Base-by-base conservation (phyloP, 53 echinoderm and acorn worm species). In the Astropecten irregularis region DNA sequence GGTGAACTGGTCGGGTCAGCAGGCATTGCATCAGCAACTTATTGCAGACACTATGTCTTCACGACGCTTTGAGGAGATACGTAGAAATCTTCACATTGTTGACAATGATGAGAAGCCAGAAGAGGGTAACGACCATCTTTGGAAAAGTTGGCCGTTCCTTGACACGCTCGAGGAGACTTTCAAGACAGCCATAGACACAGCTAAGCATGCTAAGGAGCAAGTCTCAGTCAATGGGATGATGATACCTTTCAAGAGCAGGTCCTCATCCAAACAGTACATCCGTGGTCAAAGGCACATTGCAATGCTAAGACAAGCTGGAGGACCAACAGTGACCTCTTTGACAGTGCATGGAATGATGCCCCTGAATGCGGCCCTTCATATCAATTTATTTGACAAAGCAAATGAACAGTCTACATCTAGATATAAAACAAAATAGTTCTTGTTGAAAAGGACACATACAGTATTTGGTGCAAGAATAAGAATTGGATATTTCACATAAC, bases 141-240 rank as follows among this genome's bases (percentile, higher is more conserved):
- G 49, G 62, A 49, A 82, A 22, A 65, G 65, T 18, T 49, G 64
- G 66, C 82, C 82, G 29, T 49, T 82, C 34, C 62, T 65, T 20
- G 82, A 66, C 64, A 47, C 4, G 27, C 29, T 82, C 25, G n/a
- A 35, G 42, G 23, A 66, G 22, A 84, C 69, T 15, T 84, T 84
- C 60, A 58, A 7, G 33, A 59, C 10, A 55, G 46, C 47, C 0
- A 71, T 71, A 0, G 23, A 50, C 15, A 66, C 77, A 9, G 76
- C 76, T 23, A 60, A 66, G 14, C 40, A 82, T n/a, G n/a, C n/a
- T n/a, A n/a, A n/a, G n/a, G n/a, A n/a, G n/a, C n/a, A n/a, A 34
- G 49, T 54, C 6, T 66, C 88, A 19, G 42, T 88, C 0, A 82
- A 82, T 23, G 72, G 82, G n/a, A 55, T 59, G 70, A 88, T 88